Evolutionary conservation across 2,888 invertebrate genomes (phyloP), one percentile per base, ranked within the genome.

Genomic region (Andrena minutula): DNA sequence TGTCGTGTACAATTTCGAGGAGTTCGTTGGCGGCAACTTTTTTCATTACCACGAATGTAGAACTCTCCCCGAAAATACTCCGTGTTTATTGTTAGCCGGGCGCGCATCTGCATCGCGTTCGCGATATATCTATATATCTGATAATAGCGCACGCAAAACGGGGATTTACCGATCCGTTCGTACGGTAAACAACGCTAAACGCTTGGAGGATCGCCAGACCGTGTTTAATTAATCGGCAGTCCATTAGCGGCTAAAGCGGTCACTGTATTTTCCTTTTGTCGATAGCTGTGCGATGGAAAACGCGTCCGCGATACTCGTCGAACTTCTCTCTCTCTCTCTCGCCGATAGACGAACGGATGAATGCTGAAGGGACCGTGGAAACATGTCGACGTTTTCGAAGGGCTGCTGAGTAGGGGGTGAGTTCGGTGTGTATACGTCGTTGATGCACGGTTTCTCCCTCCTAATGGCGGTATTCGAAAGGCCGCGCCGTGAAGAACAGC

Each of bases 181-280:
- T 65, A 75, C 68, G 63, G 77, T 73, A 79, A 82, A 84, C 73
- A 80, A 86, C 69, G 61, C 23, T 75, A 70, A 74, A 68, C 65
- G 80, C 69, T 88, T 88, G 88, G 85, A 80, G 71, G 61, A 28
- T 79, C 65, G 81, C 81, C 88, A 85, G 79, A 78, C 71, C 83
- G 83, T 83, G 85, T 76, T 88, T 86, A 88, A 88, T 88, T 88
- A 88, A 88, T 88, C 85, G 83, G 72, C 61, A 80, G 74, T 79
- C 88, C 86, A 88, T 88, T 88, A 88, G 79, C 75, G 83, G 68
- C 84, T 75, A 73, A 86, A 79, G 78, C 60, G 72, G 80, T 82
- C 74, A 68, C 68, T 71, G 79, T 82, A 84, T 86, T 86, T 82
- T 87, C 85, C 82, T 87, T 86, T 75, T 47, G 73, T 53, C 51